Evolutionary conservation across 35 echinoderm and acorn worm species (phyloP).

Genomic region (Hemicentrotus pulcherrimus): DNA sequence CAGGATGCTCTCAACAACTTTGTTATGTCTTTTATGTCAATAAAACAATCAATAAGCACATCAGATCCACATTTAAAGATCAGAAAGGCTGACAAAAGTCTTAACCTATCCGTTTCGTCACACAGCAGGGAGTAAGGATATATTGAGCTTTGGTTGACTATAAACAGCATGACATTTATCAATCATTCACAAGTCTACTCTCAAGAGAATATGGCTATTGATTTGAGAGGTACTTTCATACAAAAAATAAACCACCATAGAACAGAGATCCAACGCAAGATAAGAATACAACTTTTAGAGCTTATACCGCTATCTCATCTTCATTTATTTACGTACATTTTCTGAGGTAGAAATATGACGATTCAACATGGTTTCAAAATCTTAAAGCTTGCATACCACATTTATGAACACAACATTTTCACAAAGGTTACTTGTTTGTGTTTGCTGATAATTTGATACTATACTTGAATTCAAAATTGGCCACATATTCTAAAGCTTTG

Average conservation of each 20-base stretch:
- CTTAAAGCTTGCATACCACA: background rate
- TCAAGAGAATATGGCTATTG: background rate
- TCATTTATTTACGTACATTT: background rate
- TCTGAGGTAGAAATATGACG: background rate
- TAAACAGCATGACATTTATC: conserved; percentile 18
- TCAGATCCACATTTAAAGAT: background rate
- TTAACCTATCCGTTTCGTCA: background rate
- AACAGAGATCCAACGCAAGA: background rate
- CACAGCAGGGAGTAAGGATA: background rate
- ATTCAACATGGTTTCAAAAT: background rate
- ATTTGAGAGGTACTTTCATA: background rate
- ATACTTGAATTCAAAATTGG: too few relatives aligned
- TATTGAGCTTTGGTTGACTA: background rate
- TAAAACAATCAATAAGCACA: background rate
- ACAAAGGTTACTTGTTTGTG: background rate
- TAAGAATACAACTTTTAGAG: background rate
- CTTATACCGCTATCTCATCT: background rate
- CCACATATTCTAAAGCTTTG: too few relatives aligned
- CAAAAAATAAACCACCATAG: background rate
- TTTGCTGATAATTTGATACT: too few relatives aligned
- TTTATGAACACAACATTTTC: background rate
- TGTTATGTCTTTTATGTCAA: too few relatives aligned
- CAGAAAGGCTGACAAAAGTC: background rate
- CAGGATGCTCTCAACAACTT: background rate
- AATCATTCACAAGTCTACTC: background rate